A percentile compares a stretch with the other conserved stretches of the same genome.
These are phyloP conservation scores for Oreochromis grahami DNA, from an alignment of 2,797 vertebrate genomes.

Conservation along the genomic window DNA sequence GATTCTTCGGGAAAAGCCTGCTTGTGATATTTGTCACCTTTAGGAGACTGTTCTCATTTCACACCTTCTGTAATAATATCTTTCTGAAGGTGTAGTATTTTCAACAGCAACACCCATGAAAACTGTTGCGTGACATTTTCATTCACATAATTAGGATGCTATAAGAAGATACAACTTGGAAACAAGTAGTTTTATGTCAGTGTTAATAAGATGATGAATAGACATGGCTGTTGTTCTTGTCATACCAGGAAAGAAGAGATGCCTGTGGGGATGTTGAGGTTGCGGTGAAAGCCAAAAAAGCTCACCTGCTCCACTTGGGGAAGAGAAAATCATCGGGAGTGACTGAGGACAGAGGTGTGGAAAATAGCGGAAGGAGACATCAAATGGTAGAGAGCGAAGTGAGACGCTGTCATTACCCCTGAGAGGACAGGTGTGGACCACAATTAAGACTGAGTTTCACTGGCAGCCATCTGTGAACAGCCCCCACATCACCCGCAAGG, in stretches of 20 bases:
- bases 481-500: conserved; percentile 46
- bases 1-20: background rate
- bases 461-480: conserved; percentile 74
- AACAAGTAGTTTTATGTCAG: conserved; percentile 54
- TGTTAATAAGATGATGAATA: conserved; percentile 58
- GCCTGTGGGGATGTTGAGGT: background rate
- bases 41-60: conserved; percentile 6
- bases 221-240: background rate
- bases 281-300: background rate
- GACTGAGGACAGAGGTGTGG: conserved; percentile 38
- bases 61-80: conserved; percentile 5
- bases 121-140: conserved; percentile 53
- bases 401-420: conserved; percentile 57
- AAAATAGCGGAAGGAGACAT: conserved; percentile 47
- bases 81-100: conserved; percentile 18
- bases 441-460: conserved; percentile 72
- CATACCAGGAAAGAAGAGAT: background rate
- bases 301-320: background rate
- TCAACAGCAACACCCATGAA: conserved; percentile 6
- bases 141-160: conserved; percentile 45
- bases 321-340: background rate
- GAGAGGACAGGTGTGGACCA: conserved; percentile 72
- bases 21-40: background rate
- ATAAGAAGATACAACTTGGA: background rate
- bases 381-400: conserved; percentile 46